Evolutionary conservation across 64 coral and sea anemone genomes (phyloP).

Genomic region (Porites australiensis): DNA sequence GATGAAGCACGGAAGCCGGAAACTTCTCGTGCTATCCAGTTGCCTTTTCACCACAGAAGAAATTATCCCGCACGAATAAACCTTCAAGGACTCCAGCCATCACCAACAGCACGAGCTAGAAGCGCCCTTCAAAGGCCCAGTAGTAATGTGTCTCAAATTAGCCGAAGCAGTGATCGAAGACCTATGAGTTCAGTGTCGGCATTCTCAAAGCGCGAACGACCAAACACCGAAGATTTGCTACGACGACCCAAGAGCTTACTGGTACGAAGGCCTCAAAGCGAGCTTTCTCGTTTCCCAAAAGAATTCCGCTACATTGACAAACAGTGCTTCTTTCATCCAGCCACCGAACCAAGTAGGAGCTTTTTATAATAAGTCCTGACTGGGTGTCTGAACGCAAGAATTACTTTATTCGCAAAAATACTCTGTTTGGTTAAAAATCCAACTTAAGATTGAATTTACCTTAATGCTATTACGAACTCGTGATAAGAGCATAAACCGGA

Average conservation of each 20-base stretch:
- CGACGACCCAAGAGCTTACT: conserved; percentile 68
- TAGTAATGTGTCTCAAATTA: conserved; percentile 12
- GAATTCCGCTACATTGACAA: conserved; percentile 88
- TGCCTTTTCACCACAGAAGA: conserved; percentile 31
- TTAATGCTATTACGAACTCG: no score
- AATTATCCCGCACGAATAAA: conserved; percentile 61
- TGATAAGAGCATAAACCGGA: no score
- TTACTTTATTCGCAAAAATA: conserved; percentile 77
- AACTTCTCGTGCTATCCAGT: conserved; percentile 73
- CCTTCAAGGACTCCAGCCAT: conserved; percentile 81
- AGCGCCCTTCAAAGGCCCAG: conserved; percentile 65
- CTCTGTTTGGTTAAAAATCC: conserved; percentile 76
- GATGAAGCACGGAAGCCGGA: conserved; percentile 55
- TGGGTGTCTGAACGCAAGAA: conserved; percentile 85
- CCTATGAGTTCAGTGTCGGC: conserved; percentile 35
- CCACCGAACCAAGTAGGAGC: conserved; percentile 66
- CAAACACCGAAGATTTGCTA: conserved; percentile 57
- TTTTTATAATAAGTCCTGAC: conserved; percentile 91
- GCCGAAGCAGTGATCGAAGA: neutral
- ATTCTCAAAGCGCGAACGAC: conserved; percentile 4
- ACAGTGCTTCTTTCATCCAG: conserved; percentile 85
- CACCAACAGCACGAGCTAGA: conserved; percentile 27
- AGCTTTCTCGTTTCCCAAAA: conserved; percentile 88
- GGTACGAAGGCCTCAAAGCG: conserved; percentile 76
- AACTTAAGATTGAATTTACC: no score